Base-by-base conservation (phyloP, 2,797 vertebrate genomes). In the Poeciliopsis paucimaculata region DNA sequence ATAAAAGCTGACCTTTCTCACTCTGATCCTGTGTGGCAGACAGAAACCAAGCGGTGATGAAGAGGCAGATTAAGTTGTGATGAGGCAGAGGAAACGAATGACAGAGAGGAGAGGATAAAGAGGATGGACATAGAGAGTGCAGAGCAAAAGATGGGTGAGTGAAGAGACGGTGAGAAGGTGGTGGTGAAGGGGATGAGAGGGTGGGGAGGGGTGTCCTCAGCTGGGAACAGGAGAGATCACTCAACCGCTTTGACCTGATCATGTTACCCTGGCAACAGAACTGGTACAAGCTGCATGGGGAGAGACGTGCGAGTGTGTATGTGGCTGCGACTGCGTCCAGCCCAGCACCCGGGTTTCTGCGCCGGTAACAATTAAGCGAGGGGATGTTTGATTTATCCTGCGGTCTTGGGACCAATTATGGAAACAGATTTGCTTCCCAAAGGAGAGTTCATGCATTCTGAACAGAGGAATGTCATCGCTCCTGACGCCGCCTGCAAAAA, bases 251-350 rank as follows among this genome's bases (percentile, higher is more conserved):
- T 93, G 93, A 94, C 94, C 92, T 81, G 66, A 86, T 89, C 83
- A 83, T 3, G 92, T 94, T 93, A 89, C 94, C 90, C 89, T 93
- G 90, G 93, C 90, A 94, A 95, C 92, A 88, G 91, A 77, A 82
- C 88, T 78, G 75, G 91, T 93, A 90, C 91, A 89, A 88, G 82
- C 91, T 88, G 78, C 90, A 90, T 77, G 80, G 83, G 86, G 87
- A 85, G 84, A 53, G 73, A 41, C 82, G 77, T 78, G 80, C 77
- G 55, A 74, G 79, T 75, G 75, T 34, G 78, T 51, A 78, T 84
- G 83, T 78, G 75, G 31, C 79, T 72, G 80, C 75, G 75, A 72
- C 81, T 83, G 84, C 86, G 82, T 83, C 82, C 85, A 85, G 90
- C 87, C 83, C 82, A 83, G 88, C 87, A 90, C 68, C 68, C 87